Percentiles rank a stretch among this genome's conserved stretches.
Evolutionary conservation across 2,113 vertebrate species (phyloP).

Genomic region (Rafetus swinhoei): DNA sequence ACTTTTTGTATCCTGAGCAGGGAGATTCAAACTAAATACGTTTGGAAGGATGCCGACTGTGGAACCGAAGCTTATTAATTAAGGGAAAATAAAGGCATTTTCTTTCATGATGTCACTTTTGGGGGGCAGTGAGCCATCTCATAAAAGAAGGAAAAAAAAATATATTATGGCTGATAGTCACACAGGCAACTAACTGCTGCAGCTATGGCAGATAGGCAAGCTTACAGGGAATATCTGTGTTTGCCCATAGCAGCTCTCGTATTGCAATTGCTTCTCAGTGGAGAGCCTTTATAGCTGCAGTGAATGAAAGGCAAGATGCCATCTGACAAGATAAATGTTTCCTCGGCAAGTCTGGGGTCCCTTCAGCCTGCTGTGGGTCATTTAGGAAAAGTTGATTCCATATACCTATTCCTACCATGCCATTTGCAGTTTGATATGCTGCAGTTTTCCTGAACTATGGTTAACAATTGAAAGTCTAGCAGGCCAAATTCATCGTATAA

Average conservation of each 20-base stretch:
- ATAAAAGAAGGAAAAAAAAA: not conserved
- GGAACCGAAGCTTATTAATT: too few species aligned
- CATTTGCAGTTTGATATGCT: not conserved
- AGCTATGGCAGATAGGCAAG: not conserved
- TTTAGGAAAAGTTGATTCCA: not conserved
- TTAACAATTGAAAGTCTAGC: not conserved
- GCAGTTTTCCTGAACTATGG: not conserved
- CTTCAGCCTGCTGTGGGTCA: not conserved
- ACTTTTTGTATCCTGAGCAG: too few species aligned
- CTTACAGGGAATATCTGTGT: not conserved
- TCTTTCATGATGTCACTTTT: too few species aligned
- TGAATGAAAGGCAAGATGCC: not conserved
- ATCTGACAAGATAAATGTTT: not conserved
- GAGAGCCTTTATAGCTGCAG: not conserved
- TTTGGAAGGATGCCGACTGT: too few species aligned
- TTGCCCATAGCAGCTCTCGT: not conserved
- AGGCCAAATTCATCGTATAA: not conserved
- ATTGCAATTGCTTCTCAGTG: not conserved
- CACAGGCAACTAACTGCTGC: not conserved
- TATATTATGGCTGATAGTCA: not conserved
- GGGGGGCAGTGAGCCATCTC: too few species aligned
- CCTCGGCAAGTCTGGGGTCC: not conserved
- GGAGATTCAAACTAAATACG: too few species aligned
- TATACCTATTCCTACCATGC: not conserved
- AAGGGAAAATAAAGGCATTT: too few species aligned